Evolutionary conservation across 2,113 vertebrate species (phyloP), one percentile per base, ranked within the genome.

Genomic region (Siphamia tubifer): DNA sequence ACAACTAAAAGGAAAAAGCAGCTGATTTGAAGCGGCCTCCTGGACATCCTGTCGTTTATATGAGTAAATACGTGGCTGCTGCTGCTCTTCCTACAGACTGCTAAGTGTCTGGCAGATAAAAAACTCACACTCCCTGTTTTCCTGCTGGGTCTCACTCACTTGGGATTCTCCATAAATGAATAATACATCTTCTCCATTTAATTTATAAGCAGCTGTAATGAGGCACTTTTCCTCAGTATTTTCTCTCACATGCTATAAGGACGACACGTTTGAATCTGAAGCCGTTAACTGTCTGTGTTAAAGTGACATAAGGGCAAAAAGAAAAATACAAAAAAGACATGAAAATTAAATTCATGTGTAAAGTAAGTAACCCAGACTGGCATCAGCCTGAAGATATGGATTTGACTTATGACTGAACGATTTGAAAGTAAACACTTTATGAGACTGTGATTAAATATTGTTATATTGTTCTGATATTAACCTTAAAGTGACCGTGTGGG

Each of bases 121-220:
- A 68, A 20, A 12, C 42, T 52, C 58, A n/a, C 67, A 68, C 55
- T 42, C 68, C 68, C 68, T 75, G 57, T 80, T 82, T 71, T 82
- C 53, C 64, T 73, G 65, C 62, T 57, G 42, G 57, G 57, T 45
- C 12, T 57, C 45, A 4, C 42, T 51, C 67, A 48, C 65, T 1
- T 45, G 76, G 66, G 77, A 82, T 64, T 53, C 68, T 56, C 47
- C 65, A 63, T 45, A 48, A 63, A 77, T 87, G 81, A 87, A 87
- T 87, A 77, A 87, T 55, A 77, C 71, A 82, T 82, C 52, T 17
- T 54, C 35, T 43, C 71, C 79, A 65, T 81, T 89, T 87, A 64
- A 86, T 83, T 85, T 84, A 56, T 71, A 77, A 80, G 75, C 56
- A 75, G 49, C 30, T 7, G 34, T 83, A 85, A 86, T 76, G 69